A percentile compares a stretch with the other conserved stretches of the same genome.
phyloP scores from a whole-genome alignment of 2,797 vertebrate genomes.

The Jordanella pulchra region DNA sequence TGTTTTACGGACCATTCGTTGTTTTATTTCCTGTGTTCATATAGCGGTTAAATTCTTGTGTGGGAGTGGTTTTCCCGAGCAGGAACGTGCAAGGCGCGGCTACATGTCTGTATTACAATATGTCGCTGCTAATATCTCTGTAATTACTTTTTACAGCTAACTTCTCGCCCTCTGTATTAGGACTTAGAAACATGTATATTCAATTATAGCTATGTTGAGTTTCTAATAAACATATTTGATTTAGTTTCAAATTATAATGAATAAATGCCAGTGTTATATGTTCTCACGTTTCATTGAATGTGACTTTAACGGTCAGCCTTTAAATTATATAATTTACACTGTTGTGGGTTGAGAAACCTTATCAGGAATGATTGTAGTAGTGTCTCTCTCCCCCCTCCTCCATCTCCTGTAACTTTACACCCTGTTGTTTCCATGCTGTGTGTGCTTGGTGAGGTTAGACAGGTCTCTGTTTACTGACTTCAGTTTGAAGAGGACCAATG shows the following conservation, averaged over 20 bases:
- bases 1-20: not conserved
- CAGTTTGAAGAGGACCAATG: constrained; percentile 39
- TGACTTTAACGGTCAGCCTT: not conserved
- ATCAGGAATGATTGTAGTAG: constrained; percentile 43
- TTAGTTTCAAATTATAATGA: not conserved
- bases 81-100: not conserved
- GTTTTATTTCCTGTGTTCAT: not conserved
- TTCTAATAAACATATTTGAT: not conserved
- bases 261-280: not conserved
- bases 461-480: constrained; percentile 65
- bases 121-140: not conserved
- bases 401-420: constrained; percentile 65
- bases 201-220: not conserved
- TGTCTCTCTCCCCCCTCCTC: constrained; percentile 13
- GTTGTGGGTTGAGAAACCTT: constrained; percentile 28
- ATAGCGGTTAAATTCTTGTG: not conserved
- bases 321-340: not conserved
- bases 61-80: constrained; percentile 12
- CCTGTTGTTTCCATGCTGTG: constrained; percentile 40
- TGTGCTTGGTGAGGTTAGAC: constrained; percentile 28
- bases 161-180: not conserved
- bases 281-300: not conserved
- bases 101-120: not conserved
- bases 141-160: not conserved
- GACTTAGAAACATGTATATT: not conserved